A percentile compares a stretch with the other conserved stretches of the same genome.
phyloP scores from a whole-genome alignment of 2,888 invertebrate genomes.

The Lasioglossum vierecki region DNA sequence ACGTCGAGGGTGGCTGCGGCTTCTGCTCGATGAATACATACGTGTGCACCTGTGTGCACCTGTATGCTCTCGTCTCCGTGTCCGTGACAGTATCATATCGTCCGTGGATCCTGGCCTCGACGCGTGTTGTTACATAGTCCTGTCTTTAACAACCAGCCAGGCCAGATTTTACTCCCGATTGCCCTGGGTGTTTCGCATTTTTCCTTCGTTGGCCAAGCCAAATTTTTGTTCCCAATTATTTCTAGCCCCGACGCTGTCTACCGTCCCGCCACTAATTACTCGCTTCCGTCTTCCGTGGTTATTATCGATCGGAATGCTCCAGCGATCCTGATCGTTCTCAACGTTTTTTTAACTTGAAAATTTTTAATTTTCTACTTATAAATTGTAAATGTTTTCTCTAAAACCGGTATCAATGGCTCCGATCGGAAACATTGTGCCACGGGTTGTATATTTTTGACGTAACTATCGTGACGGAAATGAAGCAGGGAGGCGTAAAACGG shows the following conservation, averaged over 20 bases:
- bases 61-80: background rate
- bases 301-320: background rate
- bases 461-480: background rate
- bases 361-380: too few species aligned
- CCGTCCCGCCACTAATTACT: background rate
- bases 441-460: background rate
- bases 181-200: background rate
- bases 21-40: conserved; percentile 5
- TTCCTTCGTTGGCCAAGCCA: background rate
- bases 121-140: background rate
- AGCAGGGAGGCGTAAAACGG: background rate
- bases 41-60: background rate
- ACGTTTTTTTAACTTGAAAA: background rate
- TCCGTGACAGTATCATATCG: conserved; percentile 25
- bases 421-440: too few species aligned
- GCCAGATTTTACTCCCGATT: conserved; percentile 16
- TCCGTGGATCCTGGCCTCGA: conserved; percentile 3
- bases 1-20: conserved; percentile 42
- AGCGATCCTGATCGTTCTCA: background rate
- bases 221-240: background rate
- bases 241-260: background rate
- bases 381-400: too few species aligned
- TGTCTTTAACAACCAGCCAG: conserved; percentile 22
- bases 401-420: too few species aligned
- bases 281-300: background rate